Evolutionary conservation across 2,113 vertebrate genomes (phyloP), one percentile per base, ranked within the genome.

Genomic region (Siniperca knerii): DNA sequence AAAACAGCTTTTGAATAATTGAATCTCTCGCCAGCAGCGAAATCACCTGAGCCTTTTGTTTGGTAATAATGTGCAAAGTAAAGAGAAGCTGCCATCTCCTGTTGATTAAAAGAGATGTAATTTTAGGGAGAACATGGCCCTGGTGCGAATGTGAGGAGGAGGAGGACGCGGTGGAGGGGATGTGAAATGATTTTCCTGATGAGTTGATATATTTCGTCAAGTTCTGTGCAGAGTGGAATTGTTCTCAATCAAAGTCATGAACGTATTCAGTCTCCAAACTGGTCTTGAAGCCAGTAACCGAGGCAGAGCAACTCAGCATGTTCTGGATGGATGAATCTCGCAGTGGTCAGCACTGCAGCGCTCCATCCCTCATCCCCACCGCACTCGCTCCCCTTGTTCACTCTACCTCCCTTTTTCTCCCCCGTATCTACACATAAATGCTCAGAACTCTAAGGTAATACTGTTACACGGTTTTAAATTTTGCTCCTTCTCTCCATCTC

Each of bases 261-360:
- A 64, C 0, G 11, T 78, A 75, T 81, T 84, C 52, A 9, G 50
- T 66, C 70, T 84, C 64, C 46, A 81, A 79, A 90, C 80, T 84
- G 86, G 87, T 90, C 81, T 67, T 77, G 72, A 64, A 78, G 85
- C 77, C 87, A 85, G 87, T 55, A 71, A 75, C 18, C 3, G 12
- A 90, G 85, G 75, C 82, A 58, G 75, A 89, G 83, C 79, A 77
- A 83, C 88, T 84, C 75, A 89, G 82, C 72, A 65, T 61, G 88
- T 93, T 93, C 83, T 90, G 89, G 89, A 86, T 90, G 88, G 86
- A 89, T 92, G 88, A 81, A 75, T 88, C 90, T 88, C 9, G 69
- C 84, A 82, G 82, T 44, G 82, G 92, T 94, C 91, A 92, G 90
- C 89, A 93, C 81, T 90, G 90, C 91, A 84, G 88, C 72, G 37